These are phyloP conservation scores for Papilio polyxenes DNA, from an alignment of 1,140 invertebrate species.

Conservation along the genomic window DNA sequence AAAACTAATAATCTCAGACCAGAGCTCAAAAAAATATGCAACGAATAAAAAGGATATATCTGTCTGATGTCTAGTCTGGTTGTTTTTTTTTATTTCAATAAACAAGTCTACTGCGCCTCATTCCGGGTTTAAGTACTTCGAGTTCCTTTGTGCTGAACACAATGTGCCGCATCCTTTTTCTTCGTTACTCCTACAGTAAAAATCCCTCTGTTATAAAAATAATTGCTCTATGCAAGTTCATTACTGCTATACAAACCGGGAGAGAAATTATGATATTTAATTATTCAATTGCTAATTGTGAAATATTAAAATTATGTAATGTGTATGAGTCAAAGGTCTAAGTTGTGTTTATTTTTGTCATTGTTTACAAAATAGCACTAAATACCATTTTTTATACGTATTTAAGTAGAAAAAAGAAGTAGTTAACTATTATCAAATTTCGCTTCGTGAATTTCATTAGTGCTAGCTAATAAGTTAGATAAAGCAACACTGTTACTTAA, in stretches of 20 bases:
- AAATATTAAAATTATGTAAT: too few relatives aligned
- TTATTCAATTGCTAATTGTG: too few relatives aligned
- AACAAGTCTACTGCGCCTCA: slow-evolving; percentile 3
- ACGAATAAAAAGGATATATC: background rate
- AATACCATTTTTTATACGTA: too few relatives aligned
- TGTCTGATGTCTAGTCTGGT: background rate
- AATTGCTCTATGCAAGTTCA: background rate
- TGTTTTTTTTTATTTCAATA: slow-evolving; percentile 12
- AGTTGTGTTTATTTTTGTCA: too few relatives aligned
- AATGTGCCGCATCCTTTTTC: background rate
- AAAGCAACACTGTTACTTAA: too few relatives aligned
- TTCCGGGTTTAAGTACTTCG: slow-evolving; percentile 15
- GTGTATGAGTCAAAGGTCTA: too few relatives aligned
- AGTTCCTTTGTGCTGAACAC: slow-evolving; percentile 1
- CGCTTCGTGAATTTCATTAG: too few relatives aligned
- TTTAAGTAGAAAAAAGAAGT: too few relatives aligned
- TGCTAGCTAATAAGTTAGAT: too few relatives aligned
- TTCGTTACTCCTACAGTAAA: background rate
- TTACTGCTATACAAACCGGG: background rate
- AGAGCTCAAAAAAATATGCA: background rate
- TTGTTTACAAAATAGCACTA: too few relatives aligned
- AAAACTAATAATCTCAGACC: background rate
- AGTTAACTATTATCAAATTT: too few relatives aligned
- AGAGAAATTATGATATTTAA: too few relatives aligned
- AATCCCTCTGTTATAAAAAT: background rate